Evolutionary conservation across 53 echinoderm and acorn worm genomes (phyloP).

Genomic region (Pentamera pediparva): DNA sequence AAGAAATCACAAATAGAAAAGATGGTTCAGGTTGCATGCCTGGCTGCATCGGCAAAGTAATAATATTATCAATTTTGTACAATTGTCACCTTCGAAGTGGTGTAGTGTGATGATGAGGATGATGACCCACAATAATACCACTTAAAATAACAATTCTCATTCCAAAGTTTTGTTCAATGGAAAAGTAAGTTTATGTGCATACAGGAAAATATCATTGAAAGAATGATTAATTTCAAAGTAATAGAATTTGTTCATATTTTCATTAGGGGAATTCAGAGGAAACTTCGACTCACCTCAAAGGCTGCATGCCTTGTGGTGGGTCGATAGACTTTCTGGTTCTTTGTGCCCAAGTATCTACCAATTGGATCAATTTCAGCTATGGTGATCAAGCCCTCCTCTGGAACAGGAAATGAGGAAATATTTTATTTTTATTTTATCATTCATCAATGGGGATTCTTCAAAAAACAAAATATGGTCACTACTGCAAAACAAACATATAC

Average conservation of each 20-base stretch:
- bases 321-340: constrained; percentile 41
- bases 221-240: background rate
- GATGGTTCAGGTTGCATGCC: no score
- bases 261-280: background rate
- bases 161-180: no score
- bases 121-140: no score
- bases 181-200: no score
- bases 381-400: constrained; percentile 71
- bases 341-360: constrained; percentile 53
- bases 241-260: background rate
- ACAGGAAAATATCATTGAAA: no score
- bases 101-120: no score
- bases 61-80: no score
- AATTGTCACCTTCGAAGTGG: no score
- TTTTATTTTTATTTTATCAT: background rate
- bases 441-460: background rate
- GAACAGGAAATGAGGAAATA: background rate
- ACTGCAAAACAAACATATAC: background rate
- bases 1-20: no score
- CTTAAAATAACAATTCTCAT: no score
- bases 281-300: constrained; percentile 82
- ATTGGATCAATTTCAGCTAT: constrained; percentile 82
- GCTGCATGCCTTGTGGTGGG: constrained; percentile 86
- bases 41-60: no score
- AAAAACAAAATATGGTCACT: background rate